Conservation (phyloP, 1,140 invertebrate genomes). For the Papilio xuthus region DNA sequence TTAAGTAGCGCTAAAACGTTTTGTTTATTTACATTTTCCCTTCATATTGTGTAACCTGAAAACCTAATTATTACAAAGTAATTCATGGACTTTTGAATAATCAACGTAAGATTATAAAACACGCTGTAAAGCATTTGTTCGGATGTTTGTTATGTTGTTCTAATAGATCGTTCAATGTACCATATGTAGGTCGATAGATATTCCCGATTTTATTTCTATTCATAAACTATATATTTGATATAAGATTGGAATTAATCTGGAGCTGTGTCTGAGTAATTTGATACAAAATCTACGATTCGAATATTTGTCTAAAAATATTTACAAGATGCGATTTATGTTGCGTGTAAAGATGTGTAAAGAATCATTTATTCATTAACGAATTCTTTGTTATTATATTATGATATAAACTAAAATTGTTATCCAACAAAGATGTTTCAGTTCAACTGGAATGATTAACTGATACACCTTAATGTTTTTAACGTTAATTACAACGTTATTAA, state of each 20-base stretch:
- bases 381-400: not conserved
- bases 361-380: not conserved
- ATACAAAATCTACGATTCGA: too few species aligned
- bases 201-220: not conserved
- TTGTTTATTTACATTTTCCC: conserved; percentile 9
- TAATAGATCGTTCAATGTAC: not conserved
- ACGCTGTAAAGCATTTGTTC: too few species aligned
- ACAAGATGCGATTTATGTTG: not conserved
- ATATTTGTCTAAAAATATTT: too few species aligned
- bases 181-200: not conserved
- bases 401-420: not conserved
- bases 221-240: not conserved
- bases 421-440: not conserved
- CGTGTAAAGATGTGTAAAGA: not conserved
- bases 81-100: too few species aligned
- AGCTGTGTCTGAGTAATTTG: too few species aligned
- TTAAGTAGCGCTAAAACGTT: not conserved
- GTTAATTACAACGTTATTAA: too few species aligned
- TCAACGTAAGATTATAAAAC: too few species aligned
- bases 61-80: not conserved
- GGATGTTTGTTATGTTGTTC: not conserved
- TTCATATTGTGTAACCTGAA: conserved; percentile 14
- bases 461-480: too few species aligned
- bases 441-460: not conserved
- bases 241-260: too few species aligned